Conservation (phyloP, 1,140 invertebrate species). For the Cephus cinctus region DNA sequence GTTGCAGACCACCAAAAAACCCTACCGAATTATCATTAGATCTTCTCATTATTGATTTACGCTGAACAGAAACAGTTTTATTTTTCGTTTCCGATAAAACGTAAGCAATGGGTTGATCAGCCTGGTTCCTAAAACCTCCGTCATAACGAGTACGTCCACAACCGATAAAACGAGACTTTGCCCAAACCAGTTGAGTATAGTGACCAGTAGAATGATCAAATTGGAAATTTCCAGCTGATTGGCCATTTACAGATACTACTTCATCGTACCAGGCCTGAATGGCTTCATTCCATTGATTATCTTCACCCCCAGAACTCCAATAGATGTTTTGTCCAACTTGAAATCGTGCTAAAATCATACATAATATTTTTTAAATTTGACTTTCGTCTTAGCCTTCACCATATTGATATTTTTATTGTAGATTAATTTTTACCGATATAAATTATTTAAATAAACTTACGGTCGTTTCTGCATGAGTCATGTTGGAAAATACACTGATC, state of each 20-base stretch:
- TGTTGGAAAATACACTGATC: conserved; percentile 59
- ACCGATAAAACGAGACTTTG: conserved; percentile 35
- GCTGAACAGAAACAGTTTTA: background rate
- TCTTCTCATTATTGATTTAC: background rate
- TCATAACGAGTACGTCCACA: conserved; percentile 38
- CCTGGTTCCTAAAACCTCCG: background rate
- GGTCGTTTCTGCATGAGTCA: conserved; percentile 54
- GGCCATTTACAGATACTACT: too few species aligned
- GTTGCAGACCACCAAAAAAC: background rate
- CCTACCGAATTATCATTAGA: background rate
- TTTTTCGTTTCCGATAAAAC: conserved; percentile 5
- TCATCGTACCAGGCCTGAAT: conserved; percentile 20
- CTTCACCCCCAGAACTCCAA: background rate
- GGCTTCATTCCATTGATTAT: conserved; percentile 11
- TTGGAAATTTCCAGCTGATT: too few species aligned
- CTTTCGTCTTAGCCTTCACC: background rate
- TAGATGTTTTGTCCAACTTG: conserved; percentile 22
- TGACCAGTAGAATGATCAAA: conserved; percentile 28
- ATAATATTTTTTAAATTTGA: background rate
- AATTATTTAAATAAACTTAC: conserved; percentile 26
- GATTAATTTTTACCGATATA: background rate
- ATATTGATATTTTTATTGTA: too few species aligned
- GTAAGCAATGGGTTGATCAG: background rate
- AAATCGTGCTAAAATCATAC: conserved; percentile 13
- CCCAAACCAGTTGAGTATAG: conserved; percentile 48